These are phyloP conservation scores for Rhinatrema bivittatum DNA, from an alignment of 2,797 vertebrate genomes.

Conservation along the genomic window DNA sequence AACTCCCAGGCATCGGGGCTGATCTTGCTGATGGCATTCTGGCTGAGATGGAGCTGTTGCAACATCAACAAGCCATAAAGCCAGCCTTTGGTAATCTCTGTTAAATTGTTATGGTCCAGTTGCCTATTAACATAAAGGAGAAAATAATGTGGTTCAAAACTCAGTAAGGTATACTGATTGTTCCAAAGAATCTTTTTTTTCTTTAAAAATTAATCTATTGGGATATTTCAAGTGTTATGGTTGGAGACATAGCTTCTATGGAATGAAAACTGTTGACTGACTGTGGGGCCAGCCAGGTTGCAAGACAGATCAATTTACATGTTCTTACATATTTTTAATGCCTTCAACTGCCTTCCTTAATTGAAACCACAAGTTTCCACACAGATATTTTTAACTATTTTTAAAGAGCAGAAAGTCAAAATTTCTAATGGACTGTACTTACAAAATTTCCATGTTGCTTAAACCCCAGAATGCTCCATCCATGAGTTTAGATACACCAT, in stretches of 20 bases:
- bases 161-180: not conserved
- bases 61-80: conserved; percentile 89
- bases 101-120: conserved; percentile 92
- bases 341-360: not conserved
- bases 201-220: too few relatives aligned
- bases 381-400: too few relatives aligned
- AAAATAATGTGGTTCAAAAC: conserved; percentile 18
- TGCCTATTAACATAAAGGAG: conserved; percentile 62
- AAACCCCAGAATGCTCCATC: conserved; percentile 95
- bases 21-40: conserved; percentile 88
- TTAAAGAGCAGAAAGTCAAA: too few relatives aligned
- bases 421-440: too few relatives aligned
- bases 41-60: conserved; percentile 87
- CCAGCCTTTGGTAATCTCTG: conserved; percentile 93
- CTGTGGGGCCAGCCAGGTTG: not conserved
- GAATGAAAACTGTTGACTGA: too few relatives aligned
- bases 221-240: too few relatives aligned
- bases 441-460: conserved; percentile 89
- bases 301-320: not conserved
- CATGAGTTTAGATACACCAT: conserved; percentile 80
- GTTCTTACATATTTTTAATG: not conserved
- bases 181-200: too few relatives aligned
- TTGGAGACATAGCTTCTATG: too few relatives aligned
- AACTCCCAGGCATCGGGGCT: conserved; percentile 92
- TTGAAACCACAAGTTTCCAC: not conserved